phyloP scores from a whole-genome alignment of 2,797 vertebrate genomes.

The Acestrorhynchus altus region DNA sequence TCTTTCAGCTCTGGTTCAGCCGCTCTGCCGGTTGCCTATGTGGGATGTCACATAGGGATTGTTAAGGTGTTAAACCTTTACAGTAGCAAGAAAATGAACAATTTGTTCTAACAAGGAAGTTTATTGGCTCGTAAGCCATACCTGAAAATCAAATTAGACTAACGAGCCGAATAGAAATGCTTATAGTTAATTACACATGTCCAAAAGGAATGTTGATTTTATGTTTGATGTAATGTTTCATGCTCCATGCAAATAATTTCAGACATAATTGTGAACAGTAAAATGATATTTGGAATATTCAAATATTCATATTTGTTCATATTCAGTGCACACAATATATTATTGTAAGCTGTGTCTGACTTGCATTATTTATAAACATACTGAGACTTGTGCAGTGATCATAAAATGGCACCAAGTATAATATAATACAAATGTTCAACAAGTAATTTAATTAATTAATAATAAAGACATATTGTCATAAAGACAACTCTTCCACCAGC shows the following conservation, averaged over 20 bases:
- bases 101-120: constrained; percentile 48
- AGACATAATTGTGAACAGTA: background rate
- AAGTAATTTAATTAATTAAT: too few species aligned
- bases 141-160: constrained; percentile 46
- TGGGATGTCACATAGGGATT: constrained; percentile 28
- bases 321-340: too few species aligned
- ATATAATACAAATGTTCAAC: too few species aligned
- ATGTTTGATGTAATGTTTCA: background rate
- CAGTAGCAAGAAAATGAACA: constrained; percentile 45
- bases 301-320: background rate
- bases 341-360: too few species aligned
- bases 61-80: constrained; percentile 32
- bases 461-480: too few species aligned
- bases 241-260: background rate
- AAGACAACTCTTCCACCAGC: too few species aligned
- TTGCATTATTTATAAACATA: too few species aligned
- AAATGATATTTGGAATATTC: background rate
- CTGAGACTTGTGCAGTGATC: background rate
- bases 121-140: constrained; percentile 55
- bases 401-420: background rate
- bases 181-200: constrained; percentile 31
- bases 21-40: background rate
- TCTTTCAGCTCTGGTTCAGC: background rate
- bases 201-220: background rate
- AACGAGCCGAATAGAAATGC: constrained; percentile 37